Evolutionary conservation across 2,888 invertebrate genomes (phyloP), one percentile per base, ranked within the genome.

Genomic region (Oegoconia quadripuncta): DNA sequence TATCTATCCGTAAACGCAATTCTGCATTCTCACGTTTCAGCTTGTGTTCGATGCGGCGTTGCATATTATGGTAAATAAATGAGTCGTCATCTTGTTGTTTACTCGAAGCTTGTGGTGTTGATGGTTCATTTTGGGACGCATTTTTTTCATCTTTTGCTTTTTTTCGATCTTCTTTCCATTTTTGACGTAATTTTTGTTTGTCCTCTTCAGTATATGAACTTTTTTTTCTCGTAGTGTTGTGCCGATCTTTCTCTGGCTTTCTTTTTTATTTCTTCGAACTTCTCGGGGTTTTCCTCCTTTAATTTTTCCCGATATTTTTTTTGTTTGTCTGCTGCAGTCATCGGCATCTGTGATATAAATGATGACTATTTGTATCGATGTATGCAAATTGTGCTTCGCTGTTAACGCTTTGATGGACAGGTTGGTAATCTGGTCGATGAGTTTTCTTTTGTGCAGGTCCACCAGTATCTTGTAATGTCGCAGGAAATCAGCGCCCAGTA

Each of bases 221-320:
- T 32, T 32, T 17, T 17, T 20, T 32, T 32, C 12, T 32, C 12
- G 12, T 20, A 13, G 9, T 20, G 15, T 11, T 8, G 12, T 17
- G 9, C 17, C 11, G 34, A 14, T 34, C 25, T 34, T 34, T 34
- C 34, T 18, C 12, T 13, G 22, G 23, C 25, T 23, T 34, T 34
- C 27, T 15, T 20, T 29, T 36, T 36, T 29, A 36, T 29, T 36
- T 36, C 36, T 36, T 18, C 17, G 3, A 36, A 29, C 11, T 36
- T 36, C 15, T 36, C 36, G 11, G 30, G 23, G 25, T 31, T 31
- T 15, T 15, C 22, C 8, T 37, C 12, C 31, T 29, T 37, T 25
- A 37, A 23, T 29, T 37, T 37, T 31, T 37, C 29, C n/a, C 12
- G 37, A 25, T 37, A 37, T 26, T 22, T 30, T 17, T 25, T 13